Percentiles rank a stretch among this genome's conserved stretches.
These are phyloP conservation scores for Choristoneura rosaceana DNA, from an alignment of 2,888 invertebrate species.

Conservation along the genomic window DNA sequence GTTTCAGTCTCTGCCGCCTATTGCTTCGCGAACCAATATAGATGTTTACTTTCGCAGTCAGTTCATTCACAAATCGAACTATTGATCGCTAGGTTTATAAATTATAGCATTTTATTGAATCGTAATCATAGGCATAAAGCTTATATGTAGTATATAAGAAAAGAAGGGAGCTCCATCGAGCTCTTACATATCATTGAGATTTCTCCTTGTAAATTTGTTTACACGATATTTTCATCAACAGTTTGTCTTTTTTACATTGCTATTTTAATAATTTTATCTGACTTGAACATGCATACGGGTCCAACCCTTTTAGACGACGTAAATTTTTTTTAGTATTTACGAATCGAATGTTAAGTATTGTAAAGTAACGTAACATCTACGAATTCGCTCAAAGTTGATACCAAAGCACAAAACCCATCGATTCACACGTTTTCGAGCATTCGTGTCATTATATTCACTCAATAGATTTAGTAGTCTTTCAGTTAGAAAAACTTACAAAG, in stretches of 20 bases:
- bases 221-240: constrained; percentile 64
- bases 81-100: constrained; percentile 70
- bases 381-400: constrained; percentile 85
- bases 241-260: constrained; percentile 71
- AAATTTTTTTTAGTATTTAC: constrained; percentile 56
- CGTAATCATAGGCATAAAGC: constrained; percentile 77
- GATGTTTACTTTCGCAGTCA: constrained; percentile 46
- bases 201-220: constrained; percentile 81
- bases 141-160: constrained; percentile 79
- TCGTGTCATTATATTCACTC: constrained; percentile 72
- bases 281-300: constrained; percentile 81
- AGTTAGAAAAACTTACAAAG: constrained; percentile 80
- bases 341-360: constrained; percentile 81
- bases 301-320: constrained; percentile 83
- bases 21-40: constrained; percentile 49
- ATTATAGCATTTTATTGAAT: constrained; percentile 71
- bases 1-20: constrained; percentile 49
- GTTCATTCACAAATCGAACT: constrained; percentile 49
- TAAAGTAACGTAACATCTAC: constrained; percentile 78
- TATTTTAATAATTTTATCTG: constrained; percentile 67
- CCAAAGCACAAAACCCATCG: constrained; percentile 86
- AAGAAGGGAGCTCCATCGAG: constrained; percentile 80
- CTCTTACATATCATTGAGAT: constrained; percentile 85
- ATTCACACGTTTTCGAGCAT: constrained; percentile 79
- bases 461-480: constrained; percentile 84